Evolutionary conservation across 2,888 invertebrate genomes (phyloP).

Genomic region (Nasonia oneida): DNA sequence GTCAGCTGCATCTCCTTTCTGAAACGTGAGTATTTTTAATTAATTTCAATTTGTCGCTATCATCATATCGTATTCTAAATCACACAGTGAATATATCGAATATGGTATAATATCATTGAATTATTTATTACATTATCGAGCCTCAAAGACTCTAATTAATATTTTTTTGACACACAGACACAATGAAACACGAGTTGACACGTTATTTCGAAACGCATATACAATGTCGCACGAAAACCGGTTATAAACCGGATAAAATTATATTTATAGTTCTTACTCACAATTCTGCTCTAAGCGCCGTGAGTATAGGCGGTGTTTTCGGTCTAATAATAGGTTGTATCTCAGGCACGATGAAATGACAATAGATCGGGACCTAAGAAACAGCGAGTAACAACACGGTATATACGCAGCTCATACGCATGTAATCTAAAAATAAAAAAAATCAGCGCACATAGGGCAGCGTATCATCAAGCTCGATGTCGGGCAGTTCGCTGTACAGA

Average conservation of each 20-base stretch:
- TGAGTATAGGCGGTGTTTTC: slow-evolving; percentile 79
- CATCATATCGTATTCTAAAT: too few species aligned
- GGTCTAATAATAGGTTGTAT: slow-evolving; percentile 82
- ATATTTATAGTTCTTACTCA: slow-evolving; percentile 49
- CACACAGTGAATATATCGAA: too few species aligned
- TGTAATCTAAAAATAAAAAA: background rate
- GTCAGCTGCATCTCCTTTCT: slow-evolving; percentile 7
- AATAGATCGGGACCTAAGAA: slow-evolving; percentile 85
- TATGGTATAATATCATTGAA: too few species aligned
- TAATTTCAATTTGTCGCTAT: background rate
- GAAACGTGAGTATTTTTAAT: slow-evolving; percentile 33
- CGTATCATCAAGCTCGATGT: slow-evolving; percentile 83
- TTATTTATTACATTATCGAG: too few species aligned
- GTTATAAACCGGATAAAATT: background rate
- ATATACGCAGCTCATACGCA: slow-evolving; percentile 60
- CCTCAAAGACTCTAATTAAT: background rate
- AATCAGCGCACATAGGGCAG: slow-evolving; percentile 80
- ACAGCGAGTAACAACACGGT: background rate
- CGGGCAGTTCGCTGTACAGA: slow-evolving; percentile 71
- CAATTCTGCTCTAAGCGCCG: slow-evolving; percentile 65
- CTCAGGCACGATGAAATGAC: slow-evolving; percentile 84
- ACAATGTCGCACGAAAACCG: background rate
- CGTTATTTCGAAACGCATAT: slow-evolving; percentile 40
- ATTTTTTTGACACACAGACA: background rate
- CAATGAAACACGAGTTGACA: background rate